Conservation (phyloP, 2,888 invertebrate species). For the Argyresthia goedartella region DNA sequence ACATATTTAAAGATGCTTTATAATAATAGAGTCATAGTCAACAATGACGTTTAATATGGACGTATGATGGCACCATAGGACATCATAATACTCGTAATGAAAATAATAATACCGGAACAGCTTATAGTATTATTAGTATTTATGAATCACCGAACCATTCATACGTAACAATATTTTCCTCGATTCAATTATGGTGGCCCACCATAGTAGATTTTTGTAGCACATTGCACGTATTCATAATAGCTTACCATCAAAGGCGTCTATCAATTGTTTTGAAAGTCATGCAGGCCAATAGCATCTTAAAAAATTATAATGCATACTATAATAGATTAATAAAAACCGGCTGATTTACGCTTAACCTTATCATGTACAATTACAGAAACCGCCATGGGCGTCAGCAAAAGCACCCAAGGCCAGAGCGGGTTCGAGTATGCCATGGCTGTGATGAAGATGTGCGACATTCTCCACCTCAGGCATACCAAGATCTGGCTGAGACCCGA, state of each 20-base stretch:
- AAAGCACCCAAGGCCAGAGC: constrained; percentile 83
- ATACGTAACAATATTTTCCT: constrained; percentile 13
- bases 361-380: constrained; percentile 50
- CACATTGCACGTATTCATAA: constrained; percentile 37
- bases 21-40: no score
- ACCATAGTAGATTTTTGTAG: constrained; percentile 27
- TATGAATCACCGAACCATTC: background rate
- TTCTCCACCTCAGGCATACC: constrained; percentile 85
- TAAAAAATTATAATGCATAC: constrained; percentile 13
- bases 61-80: no score
- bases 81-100: no score
- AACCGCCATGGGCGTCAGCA: constrained; percentile 91
- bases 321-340: background rate
- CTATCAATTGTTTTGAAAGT: constrained; percentile 33
- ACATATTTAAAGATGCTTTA: no score
- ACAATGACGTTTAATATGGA: no score
- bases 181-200: constrained; percentile 42
- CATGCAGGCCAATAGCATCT: constrained; percentile 36
- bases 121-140: no score
- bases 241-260: constrained; percentile 42
- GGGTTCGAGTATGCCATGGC: constrained; percentile 90
- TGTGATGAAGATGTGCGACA: constrained; percentile 92
- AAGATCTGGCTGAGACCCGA: constrained; percentile 85
- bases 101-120: no score
- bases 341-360: background rate